These are phyloP conservation scores for Palloptera scutellata DNA, from an alignment of 2,888 invertebrate genomes.

Conservation along the genomic window DNA sequence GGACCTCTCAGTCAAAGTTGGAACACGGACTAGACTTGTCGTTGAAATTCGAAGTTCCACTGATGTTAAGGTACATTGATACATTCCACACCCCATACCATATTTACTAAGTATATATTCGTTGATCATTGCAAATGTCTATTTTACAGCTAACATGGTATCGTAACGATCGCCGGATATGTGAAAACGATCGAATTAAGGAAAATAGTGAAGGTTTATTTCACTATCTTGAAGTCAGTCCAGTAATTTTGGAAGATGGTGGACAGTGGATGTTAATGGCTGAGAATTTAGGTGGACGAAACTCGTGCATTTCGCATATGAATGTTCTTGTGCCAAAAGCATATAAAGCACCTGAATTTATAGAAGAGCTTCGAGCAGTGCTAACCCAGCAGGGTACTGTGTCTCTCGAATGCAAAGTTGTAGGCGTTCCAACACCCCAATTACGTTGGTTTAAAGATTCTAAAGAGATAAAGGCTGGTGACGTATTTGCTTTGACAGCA, in stretches of 20 bases:
- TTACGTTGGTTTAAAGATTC: slow-evolving; percentile 84
- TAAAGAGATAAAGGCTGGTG: slow-evolving; percentile 87
- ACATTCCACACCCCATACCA: not conserved
- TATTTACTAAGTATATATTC: not conserved
- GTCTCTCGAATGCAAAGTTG: slow-evolving; percentile 88
- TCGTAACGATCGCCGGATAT: slow-evolving; percentile 80
- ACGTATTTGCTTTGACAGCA: slow-evolving; percentile 86
- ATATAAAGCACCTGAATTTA: slow-evolving; percentile 86
- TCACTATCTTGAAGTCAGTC: slow-evolving; percentile 83
- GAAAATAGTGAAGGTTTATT: slow-evolving; percentile 85
- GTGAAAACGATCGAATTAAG: slow-evolving; percentile 78
- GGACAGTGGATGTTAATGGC: slow-evolving; percentile 88
- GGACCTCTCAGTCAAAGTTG: slow-evolving; percentile 89
- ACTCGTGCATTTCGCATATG: slow-evolving; percentile 78
- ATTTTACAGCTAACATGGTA: slow-evolving; percentile 81
- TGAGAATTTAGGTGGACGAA: slow-evolving; percentile 77
- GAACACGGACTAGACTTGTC: slow-evolving; percentile 83
- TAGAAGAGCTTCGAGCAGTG: slow-evolving; percentile 82
- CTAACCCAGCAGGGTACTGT: slow-evolving; percentile 89
- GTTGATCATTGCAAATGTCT: not conserved
- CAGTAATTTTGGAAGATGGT: slow-evolving; percentile 82
- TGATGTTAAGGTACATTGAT: slow-evolving; percentile 74
- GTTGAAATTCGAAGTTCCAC: slow-evolving; percentile 84
- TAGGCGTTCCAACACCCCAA: slow-evolving; percentile 86
- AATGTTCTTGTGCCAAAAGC: slow-evolving; percentile 88